Base-by-base conservation (phyloP, 1,140 invertebrate species). In the Drosophila albomicans region DNA sequence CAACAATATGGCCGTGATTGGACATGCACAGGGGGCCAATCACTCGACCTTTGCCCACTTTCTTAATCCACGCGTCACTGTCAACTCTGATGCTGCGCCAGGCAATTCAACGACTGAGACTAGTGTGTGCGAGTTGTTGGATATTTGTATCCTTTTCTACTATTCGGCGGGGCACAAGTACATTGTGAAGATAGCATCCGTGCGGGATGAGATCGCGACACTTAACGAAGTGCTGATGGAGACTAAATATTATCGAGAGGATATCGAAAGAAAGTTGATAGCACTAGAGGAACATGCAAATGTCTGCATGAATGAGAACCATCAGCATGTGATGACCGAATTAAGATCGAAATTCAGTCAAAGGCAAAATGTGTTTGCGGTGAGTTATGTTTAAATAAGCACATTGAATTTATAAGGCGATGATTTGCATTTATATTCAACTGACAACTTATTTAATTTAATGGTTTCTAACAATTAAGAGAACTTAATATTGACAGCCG, bases 91-190 rank as follows among this genome's bases (percentile, higher is more conserved):
- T 0, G 51, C 78, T 10, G 30, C 63, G 1, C 75, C 88, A 0
- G 92, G 92, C 5, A 91, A 91, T 63, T 52, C 64, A 0, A 46
- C 62, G 35, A 38, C 54, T 3, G 78, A 91, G 16, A 28, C 76
- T 11, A 90, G 92, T 15, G 38, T 93, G 2, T 88, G 75, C 35
- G 91, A 93, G 30, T 48, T 93, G n/a, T 56, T 93, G 52, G 92
- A 93, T 48, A 65, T 91, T 6, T 82, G 87, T 45, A 69, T 92
- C 1, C 72, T 93, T 3, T 93, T 91, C 46, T 93, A 93, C 61
- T 92, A 93, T 52, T 89, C 90, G 6, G 90, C 92, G 11, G 92
- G 92, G 0, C 92, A 93, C 32, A 93, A 93, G 57, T 92, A 93
- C 71, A 91, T 92, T 64, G 81, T 92, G 1, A 92, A 93, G 69